Percentiles rank a stretch among this genome's conserved stretches.
These are phyloP conservation scores for Plodia interpunctella DNA, from an alignment of 1,140 invertebrate genomes.

Conservation along the genomic window DNA sequence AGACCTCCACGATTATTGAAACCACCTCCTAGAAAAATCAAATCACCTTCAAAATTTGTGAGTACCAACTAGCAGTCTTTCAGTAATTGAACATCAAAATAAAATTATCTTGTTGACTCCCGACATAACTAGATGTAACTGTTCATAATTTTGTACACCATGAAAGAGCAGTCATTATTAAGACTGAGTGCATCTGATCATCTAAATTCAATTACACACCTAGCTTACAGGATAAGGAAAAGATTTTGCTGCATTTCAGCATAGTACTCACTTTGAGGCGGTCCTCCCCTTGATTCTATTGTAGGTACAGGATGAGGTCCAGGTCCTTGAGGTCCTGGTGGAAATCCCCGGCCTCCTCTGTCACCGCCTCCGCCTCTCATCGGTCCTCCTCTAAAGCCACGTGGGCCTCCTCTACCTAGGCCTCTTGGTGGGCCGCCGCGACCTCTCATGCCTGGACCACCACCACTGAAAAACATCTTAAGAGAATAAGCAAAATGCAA, in stretches of 20 bases:
- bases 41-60: not conserved
- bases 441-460: conserved; percentile 57
- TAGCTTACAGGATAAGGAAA: no score
- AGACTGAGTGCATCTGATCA: no score
- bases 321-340: conserved; percentile 64
- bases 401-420: conserved; percentile 46
- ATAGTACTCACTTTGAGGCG: conserved; percentile 46
- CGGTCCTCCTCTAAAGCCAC: conserved; percentile 56
- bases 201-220: no score
- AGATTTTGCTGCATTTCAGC: no score
- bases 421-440: conserved; percentile 52
- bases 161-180: no score
- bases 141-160: no score
- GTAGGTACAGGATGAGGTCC: conserved; percentile 73
- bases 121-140: no score
- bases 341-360: conserved; percentile 52
- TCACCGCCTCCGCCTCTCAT: conserved; percentile 62
- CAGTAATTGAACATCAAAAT: no score
- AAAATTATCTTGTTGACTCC: no score
- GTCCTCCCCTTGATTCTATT: conserved; percentile 65
- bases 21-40: conserved; percentile 40
- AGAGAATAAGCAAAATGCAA: no score
- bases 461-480: conserved; percentile 22
- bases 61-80: no score
- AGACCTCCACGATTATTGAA: conserved; percentile 62